Evolutionary conservation across 2,113 vertebrate genomes (phyloP).

Genomic region (Oophaga pumilio): DNA sequence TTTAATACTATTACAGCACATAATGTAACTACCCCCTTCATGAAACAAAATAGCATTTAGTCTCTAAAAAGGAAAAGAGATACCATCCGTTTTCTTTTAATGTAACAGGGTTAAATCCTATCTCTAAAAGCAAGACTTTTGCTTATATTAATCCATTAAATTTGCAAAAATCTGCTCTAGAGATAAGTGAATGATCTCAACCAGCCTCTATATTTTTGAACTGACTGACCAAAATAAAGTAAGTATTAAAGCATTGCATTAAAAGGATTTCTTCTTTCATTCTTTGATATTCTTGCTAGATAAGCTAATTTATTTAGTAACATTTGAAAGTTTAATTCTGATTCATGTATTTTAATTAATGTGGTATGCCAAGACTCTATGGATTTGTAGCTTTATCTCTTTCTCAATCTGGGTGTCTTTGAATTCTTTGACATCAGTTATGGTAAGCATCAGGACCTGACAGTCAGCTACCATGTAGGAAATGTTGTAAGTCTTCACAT

Average conservation of each 20-base stretch:
- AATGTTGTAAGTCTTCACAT: conserved; percentile 65
- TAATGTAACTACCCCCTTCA: background rate
- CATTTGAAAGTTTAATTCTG: conserved; percentile 60
- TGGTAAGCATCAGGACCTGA: conserved; percentile 66
- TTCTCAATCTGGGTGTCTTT: conserved; percentile 64
- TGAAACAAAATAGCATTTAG: background rate
- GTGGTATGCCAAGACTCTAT: conserved; percentile 54
- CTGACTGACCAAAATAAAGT: conserved; percentile 58
- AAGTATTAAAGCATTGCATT: conserved; percentile 54
- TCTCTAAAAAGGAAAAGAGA: background rate
- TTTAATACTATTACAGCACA: background rate
- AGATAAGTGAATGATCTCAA: conserved; percentile 1
- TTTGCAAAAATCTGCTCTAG: background rate
- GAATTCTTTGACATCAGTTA: conserved; percentile 66
- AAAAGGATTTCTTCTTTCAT: conserved; percentile 57
- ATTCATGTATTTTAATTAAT: conserved; percentile 63
- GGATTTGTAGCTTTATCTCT: conserved; percentile 59
- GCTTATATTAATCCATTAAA: background rate
- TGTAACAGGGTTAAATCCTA: conserved; percentile 1
- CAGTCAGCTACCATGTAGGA: conserved; percentile 64
- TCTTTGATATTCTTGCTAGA: conserved; percentile 60
- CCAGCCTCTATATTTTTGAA: background rate
- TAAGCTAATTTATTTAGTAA: conserved; percentile 65
- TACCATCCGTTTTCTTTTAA: background rate
- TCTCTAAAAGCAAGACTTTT: background rate